Percentiles rank a stretch among this genome's conserved stretches.
These are phyloP conservation scores for Brassicogethes aeneus DNA, from an alignment of 2,888 invertebrate species.

Conservation along the genomic window DNA sequence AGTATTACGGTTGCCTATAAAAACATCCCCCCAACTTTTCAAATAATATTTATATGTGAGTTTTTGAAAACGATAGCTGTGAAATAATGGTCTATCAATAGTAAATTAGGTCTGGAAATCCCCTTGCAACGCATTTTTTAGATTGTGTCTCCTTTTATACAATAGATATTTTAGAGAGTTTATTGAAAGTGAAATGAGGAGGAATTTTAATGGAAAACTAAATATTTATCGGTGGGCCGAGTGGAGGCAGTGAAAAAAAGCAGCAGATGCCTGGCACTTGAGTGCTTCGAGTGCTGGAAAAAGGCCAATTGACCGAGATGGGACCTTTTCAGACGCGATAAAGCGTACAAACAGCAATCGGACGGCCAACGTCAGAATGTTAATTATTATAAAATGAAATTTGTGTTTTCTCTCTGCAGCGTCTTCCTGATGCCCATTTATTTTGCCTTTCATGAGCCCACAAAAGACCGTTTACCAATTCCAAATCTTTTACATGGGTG, in stretches of 20 bases:
- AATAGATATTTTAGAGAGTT: no score
- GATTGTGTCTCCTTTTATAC: no score
- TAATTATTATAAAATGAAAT: not conserved
- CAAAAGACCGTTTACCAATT: no score
- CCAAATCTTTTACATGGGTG: no score
- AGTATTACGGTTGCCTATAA: conserved; percentile 22
- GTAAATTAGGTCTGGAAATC: no score
- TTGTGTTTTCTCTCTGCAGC: not conserved
- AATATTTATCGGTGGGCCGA: not conserved
- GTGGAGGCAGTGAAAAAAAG: not conserved
- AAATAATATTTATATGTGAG: conserved; percentile 1
- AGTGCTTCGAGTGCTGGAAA: not conserved
- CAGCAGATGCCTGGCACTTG: not conserved
- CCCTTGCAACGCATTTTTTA: no score
- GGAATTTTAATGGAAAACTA: not conserved
- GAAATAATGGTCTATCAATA: no score
- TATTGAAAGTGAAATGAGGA: no score
- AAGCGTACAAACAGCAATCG: not conserved
- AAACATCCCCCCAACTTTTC: conserved; percentile 13
- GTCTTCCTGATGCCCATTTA: no score
- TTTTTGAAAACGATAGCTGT: no score
- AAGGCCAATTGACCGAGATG: conserved; percentile 1
- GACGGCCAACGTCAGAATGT: not conserved
- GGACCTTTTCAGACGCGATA: not conserved
- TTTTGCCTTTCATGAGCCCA: no score